Evolutionary conservation across 2,797 vertebrate genomes (phyloP), one percentile per base, ranked within the genome.

Genomic region (Brachyalestes nurse): DNA sequence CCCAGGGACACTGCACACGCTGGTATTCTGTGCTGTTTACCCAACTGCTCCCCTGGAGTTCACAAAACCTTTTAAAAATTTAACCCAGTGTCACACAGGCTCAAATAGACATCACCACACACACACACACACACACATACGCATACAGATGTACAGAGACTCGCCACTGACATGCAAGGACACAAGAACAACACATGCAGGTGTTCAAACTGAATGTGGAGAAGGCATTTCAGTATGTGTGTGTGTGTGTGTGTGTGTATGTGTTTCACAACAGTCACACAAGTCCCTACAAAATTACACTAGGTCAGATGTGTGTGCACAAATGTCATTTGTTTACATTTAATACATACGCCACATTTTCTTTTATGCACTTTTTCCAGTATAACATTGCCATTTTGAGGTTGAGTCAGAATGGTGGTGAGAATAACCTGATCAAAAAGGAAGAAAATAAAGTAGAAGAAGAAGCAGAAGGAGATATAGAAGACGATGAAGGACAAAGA

Each of bases 11-110:
- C 75, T 38, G 64, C 76, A 21, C 74, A 69, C n/a, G 66, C 53
- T 72, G 65, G 67, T 57, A 67, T 76, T 77, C 72, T 14, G 40
- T 21, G n/a, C 57, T 87, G 86, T 76, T 86, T 89, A 74, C 80
- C 74, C 74, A 80, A 61, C 64, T 80, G 66, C 40, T 28, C 75
- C 80, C 72, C 40, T 23, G 17, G 58, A 67, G 61, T 72, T 78
- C 76, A 82, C 79, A 75, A 72, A 78, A 71, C 60, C 72, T 55
- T 78, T 77, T 40, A 58, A 79, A 80, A 77, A 80, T 77, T 38
- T 57, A 86, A 72, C 77, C 72, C 70, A 49, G 66, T 82, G 72
- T 60, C 65, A 77, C 69, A 58, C 65, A 21, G 21, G 60, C 12
- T 6, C 60, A 34, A 62, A 34, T 62, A 57, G 12, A 62, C 60